A percentile compares a stretch with the other conserved stretches of the same genome.
Evolutionary conservation across 2,113 vertebrate species (phyloP).

Genomic region (Tachycineta bicolor): DNA sequence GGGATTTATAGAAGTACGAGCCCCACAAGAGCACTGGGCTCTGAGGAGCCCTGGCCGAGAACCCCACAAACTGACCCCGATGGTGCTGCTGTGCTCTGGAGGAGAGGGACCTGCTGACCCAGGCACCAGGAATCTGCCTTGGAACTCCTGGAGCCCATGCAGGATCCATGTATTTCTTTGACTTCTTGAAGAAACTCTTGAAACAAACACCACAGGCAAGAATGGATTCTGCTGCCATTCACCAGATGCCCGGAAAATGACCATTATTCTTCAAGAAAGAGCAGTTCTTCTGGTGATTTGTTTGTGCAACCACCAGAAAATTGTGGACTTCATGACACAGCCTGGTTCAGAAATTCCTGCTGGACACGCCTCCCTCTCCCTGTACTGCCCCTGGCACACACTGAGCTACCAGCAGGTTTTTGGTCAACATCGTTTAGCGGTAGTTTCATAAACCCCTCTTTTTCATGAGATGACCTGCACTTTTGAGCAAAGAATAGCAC

Average conservation of each 20-base stretch:
- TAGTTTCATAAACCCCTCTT: constrained; percentile 1
- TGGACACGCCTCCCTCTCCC: not conserved
- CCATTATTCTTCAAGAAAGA: not conserved
- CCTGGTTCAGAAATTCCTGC: not conserved
- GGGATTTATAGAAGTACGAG: constrained; percentile 81
- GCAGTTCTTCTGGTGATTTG: not conserved
- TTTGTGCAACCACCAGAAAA: not conserved
- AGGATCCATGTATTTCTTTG: not conserved
- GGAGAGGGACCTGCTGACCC: not conserved
- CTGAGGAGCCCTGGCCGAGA: not conserved
- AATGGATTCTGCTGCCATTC: not conserved
- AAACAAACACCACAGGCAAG: not conserved
- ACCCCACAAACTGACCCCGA: not conserved
- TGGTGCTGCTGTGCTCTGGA: not conserved
- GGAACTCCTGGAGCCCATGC: not conserved
- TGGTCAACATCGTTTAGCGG: not conserved
- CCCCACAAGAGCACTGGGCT: not conserved
- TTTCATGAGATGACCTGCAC: constrained; percentile 58
- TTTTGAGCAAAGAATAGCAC: constrained; percentile 64
- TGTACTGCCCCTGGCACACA: not conserved
- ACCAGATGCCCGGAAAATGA: not conserved
- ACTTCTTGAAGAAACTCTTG: not conserved
- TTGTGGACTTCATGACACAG: not conserved
- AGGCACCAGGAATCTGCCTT: not conserved
- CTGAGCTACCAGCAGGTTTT: not conserved